phyloP scores from a whole-genome alignment of 2,888 invertebrate species.

The Oscheius onirici region DNA sequence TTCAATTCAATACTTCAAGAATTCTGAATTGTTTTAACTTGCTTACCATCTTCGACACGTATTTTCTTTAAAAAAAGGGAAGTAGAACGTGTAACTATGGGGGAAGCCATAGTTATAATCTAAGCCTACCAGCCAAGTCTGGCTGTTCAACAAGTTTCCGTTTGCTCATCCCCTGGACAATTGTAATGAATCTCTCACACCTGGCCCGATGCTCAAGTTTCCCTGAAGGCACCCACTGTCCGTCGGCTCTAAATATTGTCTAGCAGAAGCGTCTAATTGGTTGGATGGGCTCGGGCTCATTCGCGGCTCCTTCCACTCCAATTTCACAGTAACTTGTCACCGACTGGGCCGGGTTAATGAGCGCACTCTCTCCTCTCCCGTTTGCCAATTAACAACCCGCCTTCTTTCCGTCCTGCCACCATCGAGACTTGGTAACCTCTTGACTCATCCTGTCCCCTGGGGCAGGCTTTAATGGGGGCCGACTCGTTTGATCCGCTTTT shows the following conservation, averaged over 20 bases:
- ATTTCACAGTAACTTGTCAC: constrained; percentile 36
- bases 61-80: too few relatives aligned
- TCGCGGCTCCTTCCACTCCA: constrained; percentile 30
- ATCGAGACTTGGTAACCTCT: constrained; percentile 22
- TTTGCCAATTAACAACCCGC: constrained; percentile 31
- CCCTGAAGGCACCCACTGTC: neutral
- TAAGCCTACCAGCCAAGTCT: constrained; percentile 12
- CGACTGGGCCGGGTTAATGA: constrained; percentile 30
- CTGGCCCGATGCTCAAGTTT: neutral
- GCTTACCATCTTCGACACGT: too few relatives aligned
- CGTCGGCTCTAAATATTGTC: neutral
- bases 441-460: neutral
- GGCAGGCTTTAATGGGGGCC: neutral
- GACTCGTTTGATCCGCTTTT: neutral
- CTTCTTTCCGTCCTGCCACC: constrained; percentile 16
- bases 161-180: neutral
- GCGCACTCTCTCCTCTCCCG: constrained; percentile 9
- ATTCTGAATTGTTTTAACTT: too few relatives aligned
- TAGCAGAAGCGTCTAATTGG: constrained; percentile 9
- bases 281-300: constrained; percentile 22
- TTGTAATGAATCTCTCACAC: constrained; percentile 1
- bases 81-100: too few relatives aligned
- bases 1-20: too few relatives aligned
- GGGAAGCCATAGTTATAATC: constrained; percentile 17
- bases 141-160: neutral